phyloP scores from a whole-genome alignment of 2,888 invertebrate genomes.

The Idaea straminata region DNA sequence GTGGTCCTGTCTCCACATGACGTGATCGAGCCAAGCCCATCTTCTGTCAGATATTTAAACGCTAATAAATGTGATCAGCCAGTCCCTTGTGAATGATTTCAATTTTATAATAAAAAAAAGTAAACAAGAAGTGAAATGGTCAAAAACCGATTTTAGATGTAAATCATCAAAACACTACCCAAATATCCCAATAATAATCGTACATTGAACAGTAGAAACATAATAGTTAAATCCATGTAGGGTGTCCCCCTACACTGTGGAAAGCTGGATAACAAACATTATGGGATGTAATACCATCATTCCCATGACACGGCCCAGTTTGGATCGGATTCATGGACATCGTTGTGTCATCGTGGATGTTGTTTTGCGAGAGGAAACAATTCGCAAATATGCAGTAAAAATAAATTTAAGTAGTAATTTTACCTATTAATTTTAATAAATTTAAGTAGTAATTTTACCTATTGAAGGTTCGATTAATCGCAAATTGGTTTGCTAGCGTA shows the following conservation, averaged over 20 bases:
- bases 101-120: too few species aligned
- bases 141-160: background rate
- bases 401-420: too few species aligned
- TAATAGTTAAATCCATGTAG: background rate
- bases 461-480: background rate
- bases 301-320: conserved; percentile 49
- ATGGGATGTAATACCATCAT: conserved; percentile 46
- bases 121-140: too few species aligned
- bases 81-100: too few species aligned
- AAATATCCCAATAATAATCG: conserved; percentile 6
- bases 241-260: conserved; percentile 6
- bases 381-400: background rate
- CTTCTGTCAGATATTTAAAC: too few species aligned
- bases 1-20: too few species aligned
- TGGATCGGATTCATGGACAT: conserved; percentile 58
- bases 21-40: too few species aligned
- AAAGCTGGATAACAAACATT: conserved; percentile 37
- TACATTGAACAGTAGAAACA: background rate
- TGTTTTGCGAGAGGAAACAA: conserved; percentile 25
- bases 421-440: too few species aligned
- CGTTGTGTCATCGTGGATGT: conserved; percentile 50
- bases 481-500: background rate
- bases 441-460: too few species aligned
- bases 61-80: too few species aligned
- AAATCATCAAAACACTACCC: background rate